Evolutionary conservation across 2,113 vertebrate genomes (phyloP).

Genomic region (Lamprologus sp.): DNA sequence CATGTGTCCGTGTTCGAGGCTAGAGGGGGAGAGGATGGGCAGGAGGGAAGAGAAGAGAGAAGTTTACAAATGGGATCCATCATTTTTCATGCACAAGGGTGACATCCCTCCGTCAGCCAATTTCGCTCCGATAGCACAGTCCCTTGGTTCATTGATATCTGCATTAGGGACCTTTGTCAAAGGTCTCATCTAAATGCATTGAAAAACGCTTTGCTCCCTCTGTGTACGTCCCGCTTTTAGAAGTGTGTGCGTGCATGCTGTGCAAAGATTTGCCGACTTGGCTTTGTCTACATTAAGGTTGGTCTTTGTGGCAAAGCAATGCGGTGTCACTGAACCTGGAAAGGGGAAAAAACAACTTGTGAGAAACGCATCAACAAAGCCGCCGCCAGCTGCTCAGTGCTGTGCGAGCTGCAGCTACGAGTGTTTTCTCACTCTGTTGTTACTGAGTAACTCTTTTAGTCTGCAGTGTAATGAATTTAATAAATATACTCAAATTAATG

Average conservation of each 20-base stretch:
- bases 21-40: background rate
- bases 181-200: conserved; percentile 83
- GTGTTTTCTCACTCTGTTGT: conserved; percentile 1
- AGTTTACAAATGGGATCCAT: conserved; percentile 75
- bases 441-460: background rate
- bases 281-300: conserved; percentile 71
- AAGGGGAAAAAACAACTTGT: background rate
- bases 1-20: background rate
- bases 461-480: background rate
- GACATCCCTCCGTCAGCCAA: conserved; percentile 74
- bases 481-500: conserved; percentile 19
- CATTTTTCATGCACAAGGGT: conserved; percentile 73
- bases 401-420: background rate
- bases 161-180: conserved; percentile 78
- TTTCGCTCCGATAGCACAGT: conserved; percentile 69
- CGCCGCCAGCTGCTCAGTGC: background rate
- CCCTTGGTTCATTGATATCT: conserved; percentile 76
- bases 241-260: conserved; percentile 42
- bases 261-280: conserved; percentile 69
- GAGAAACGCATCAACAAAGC: conserved; percentile 17
- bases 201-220: conserved; percentile 69
- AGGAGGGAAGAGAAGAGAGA: conserved; percentile 9
- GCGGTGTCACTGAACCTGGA: conserved; percentile 52
- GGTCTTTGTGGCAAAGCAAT: conserved; percentile 51
- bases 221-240: conserved; percentile 57